Evolutionary conservation across 1,140 invertebrate genomes (phyloP).

Genomic region (Drosophila mojavensis): DNA sequence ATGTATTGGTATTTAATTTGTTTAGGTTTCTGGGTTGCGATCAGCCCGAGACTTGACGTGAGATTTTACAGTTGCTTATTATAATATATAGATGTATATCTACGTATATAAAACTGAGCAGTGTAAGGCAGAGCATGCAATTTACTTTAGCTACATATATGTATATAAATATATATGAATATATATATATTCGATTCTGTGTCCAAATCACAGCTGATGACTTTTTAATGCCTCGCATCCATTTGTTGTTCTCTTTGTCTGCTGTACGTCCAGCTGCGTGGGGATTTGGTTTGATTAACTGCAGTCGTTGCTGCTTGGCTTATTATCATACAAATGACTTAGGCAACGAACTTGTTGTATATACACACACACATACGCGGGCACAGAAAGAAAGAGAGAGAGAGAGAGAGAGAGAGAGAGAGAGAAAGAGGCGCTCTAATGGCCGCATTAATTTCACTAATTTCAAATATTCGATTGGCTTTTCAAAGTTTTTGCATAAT

Average conservation of each 20-base stretch:
- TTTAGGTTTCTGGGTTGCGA: slow-evolving; percentile 27
- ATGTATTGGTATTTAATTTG: slow-evolving; percentile 32
- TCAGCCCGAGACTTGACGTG: slow-evolving; percentile 3
- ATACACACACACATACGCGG: slow-evolving; percentile 13
- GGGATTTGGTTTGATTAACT: slow-evolving; percentile 32
- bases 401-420: not conserved
- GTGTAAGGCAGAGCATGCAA: not conserved
- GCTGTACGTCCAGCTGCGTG: slow-evolving; percentile 8
- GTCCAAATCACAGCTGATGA: slow-evolving; percentile 8
- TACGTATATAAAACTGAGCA: not conserved
- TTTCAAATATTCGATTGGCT: slow-evolving; percentile 26
- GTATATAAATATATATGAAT: too few relatives aligned
- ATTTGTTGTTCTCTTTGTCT: slow-evolving; percentile 14
- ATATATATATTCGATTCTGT: not conserved
- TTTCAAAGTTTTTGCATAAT: slow-evolving; percentile 11
- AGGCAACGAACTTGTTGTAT: slow-evolving; percentile 45
- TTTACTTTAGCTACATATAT: not conserved
- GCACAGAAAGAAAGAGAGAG: not conserved
- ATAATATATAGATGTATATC: too few relatives aligned
- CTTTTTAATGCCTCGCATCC: slow-evolving; percentile 1
- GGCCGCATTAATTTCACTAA: slow-evolving; percentile 30
- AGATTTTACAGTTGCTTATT: slow-evolving; percentile 21
- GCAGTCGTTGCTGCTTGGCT: slow-evolving; percentile 19
- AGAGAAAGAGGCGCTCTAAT: slow-evolving; percentile 7
- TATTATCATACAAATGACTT: slow-evolving; percentile 49